Evolutionary conservation across 2,113 vertebrate species (phyloP).

Genomic region (Anseranas semipalmata): DNA sequence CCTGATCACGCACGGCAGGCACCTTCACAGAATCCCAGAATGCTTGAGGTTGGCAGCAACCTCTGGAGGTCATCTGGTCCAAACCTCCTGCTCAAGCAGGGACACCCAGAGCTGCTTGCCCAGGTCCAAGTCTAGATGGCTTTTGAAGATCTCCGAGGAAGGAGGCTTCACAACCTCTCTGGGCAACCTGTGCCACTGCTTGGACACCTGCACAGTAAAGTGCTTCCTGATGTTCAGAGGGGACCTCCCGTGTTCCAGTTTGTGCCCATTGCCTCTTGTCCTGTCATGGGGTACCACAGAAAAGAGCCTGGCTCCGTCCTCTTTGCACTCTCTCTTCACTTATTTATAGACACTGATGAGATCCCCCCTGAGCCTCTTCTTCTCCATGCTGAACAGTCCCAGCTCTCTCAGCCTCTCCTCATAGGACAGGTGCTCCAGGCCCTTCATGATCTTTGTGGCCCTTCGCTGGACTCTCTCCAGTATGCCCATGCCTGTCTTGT

Average conservation of each 20-base stretch:
- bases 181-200: neutral
- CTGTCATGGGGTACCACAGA: neutral
- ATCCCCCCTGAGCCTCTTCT: neutral
- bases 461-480: neutral
- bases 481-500: neutral
- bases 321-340: neutral
- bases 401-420: neutral
- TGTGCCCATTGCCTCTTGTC: neutral
- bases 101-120: neutral
- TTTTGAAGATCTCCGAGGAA: neutral
- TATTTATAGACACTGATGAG: neutral
- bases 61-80: neutral
- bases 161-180: neutral
- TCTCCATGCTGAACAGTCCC: neutral
- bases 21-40: neutral
- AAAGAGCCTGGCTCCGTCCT: neutral
- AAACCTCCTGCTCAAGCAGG: accelerated
- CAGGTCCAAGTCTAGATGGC: neutral
- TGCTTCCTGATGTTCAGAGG: neutral
- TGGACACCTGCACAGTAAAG: neutral
- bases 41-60: neutral
- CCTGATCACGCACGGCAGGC: neutral
- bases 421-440: neutral
- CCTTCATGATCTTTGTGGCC: neutral
- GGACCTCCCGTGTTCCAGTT: neutral